Conservation (phyloP, 2,113 vertebrate genomes). For the Python bivittatus region DNA sequence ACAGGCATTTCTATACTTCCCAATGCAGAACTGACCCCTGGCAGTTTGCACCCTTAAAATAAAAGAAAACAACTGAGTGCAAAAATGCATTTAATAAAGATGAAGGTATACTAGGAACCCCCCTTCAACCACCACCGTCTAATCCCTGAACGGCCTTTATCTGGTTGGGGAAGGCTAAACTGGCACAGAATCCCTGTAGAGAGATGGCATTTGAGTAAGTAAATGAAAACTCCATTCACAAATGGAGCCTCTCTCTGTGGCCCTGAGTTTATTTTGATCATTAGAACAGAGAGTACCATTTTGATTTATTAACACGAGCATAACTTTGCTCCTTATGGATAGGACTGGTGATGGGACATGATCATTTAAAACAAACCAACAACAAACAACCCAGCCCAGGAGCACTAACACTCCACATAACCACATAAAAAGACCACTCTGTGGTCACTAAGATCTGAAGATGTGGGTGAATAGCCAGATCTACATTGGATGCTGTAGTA, state of each 20-base stretch:
- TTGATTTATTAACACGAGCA: neutral
- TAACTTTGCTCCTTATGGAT: neutral
- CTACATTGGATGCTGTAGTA: neutral
- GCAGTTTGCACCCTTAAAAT: too few relatives aligned
- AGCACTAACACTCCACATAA: neutral
- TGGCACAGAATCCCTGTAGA: too few relatives aligned
- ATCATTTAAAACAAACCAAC: neutral
- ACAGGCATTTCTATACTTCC: neutral
- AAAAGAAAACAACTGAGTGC: too few relatives aligned
- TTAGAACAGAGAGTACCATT: neutral
- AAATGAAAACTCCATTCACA: too few relatives aligned
- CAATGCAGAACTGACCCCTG: neutral
- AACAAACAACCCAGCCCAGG: neutral
- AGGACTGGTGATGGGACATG: neutral
- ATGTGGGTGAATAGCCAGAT: neutral
- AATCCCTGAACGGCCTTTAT: too few relatives aligned
- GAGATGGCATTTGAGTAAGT: too few relatives aligned
- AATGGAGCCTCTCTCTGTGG: too few relatives aligned
- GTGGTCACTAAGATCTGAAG: neutral
- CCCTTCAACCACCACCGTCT: too few relatives aligned
- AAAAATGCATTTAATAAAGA: too few relatives aligned
- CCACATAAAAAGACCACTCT: neutral
- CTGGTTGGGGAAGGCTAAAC: too few relatives aligned
- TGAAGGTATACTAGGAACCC: too few relatives aligned
- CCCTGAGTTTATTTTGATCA: too few relatives aligned